Base-by-base conservation (phyloP, 2,888 invertebrate species). In the Phragmatobia fuliginosa region DNA sequence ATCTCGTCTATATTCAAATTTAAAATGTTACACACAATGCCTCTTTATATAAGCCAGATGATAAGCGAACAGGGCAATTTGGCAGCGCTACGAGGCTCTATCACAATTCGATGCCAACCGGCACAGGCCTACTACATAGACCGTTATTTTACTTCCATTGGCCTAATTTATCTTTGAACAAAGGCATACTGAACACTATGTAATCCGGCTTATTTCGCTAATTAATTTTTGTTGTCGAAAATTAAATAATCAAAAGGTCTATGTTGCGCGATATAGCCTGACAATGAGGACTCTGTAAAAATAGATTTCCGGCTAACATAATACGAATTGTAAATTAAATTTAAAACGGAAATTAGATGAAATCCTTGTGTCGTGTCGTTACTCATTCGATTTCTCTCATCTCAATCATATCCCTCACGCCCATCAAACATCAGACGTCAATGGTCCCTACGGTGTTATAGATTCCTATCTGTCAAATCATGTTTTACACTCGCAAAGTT, bases 11-110 rank as follows among this genome's bases (percentile, higher is more conserved):
- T 84, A 86, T 86, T 86, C 84, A 83, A 85, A 84, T 86, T 86
- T 83, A 79, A 88, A 88, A 84, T 83, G 80, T 82, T 77, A 76
- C 76, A 80, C 78, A 80, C 59, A 56, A 31, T 36, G 68, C 58
- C 62, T 60, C 83, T 85, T 76, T 83, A 88, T 82, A 87, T 94
- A 91, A 93, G 91, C 92, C 90, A 87, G 87, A 90, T 91, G 93
- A 94, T 94, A 94, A 92, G 91, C 91, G 91, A 83, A 90, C 88
- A 82, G 85, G 91, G 91, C 91, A 90, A 94, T 94, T 94, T 94
- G 94, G 94, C 94, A 94, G 79, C 87, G 81, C 78, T 78, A 80
- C 86, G 76, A 80, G 85, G 75, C 88, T 90, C 89, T 88, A 90
- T 92, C 90, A 88, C 88, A 83, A 83, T 85, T 85, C 86, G 88